These are phyloP conservation scores for Brachylomia viminalis DNA, from an alignment of 2,888 invertebrate genomes.

Conservation along the genomic window DNA sequence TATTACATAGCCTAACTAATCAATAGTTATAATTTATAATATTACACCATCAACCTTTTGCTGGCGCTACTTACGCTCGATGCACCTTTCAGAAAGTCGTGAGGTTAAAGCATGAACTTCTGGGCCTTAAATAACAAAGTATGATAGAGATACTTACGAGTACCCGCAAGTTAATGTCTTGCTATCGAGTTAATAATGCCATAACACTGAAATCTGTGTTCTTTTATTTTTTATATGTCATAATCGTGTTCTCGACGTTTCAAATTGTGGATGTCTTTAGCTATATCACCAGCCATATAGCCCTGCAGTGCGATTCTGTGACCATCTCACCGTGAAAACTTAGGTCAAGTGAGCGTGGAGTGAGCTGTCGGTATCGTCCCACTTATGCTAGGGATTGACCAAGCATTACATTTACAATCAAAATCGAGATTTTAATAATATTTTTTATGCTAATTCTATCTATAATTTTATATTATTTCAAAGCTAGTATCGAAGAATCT, in stretches of 20 bases:
- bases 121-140: slow-evolving; percentile 35
- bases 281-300: background rate
- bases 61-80: slow-evolving; percentile 20
- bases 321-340: no score
- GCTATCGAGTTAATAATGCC: slow-evolving; percentile 8
- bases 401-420: no score
- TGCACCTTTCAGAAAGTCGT: slow-evolving; percentile 53
- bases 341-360: no score
- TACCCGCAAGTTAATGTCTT: background rate
- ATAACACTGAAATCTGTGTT: slow-evolving; percentile 1
- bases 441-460: no score
- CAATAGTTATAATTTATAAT: slow-evolving; percentile 44
- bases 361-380: no score
- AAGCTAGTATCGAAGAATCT: no score
- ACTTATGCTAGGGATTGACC: no score
- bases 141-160: background rate
- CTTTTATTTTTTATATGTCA: slow-evolving; percentile 2
- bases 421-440: no score
- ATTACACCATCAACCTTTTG: slow-evolving; percentile 58
- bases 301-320: no score
- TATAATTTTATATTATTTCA: no score
- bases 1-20: slow-evolving; percentile 53
- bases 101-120: slow-evolving; percentile 37
- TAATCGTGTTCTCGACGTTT: slow-evolving; percentile 13
- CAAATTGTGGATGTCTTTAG: background rate